Base-by-base conservation (phyloP, 2,797 vertebrate genomes). In the Lepus oiostolus region DNA sequence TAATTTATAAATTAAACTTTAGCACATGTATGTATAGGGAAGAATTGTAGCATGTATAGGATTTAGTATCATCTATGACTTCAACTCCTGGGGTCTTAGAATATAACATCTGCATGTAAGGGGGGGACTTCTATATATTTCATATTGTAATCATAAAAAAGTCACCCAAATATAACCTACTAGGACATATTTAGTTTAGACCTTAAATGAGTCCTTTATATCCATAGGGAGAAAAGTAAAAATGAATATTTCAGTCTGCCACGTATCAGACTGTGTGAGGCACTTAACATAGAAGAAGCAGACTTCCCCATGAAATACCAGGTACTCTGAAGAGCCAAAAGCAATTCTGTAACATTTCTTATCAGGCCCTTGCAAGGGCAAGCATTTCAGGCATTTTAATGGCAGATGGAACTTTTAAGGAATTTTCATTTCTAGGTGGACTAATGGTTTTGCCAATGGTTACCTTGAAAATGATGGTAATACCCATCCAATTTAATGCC, bases 341-440 rank as follows among this genome's bases (percentile, higher is more conserved):
- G 19, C 21, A 96, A 71, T 85, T 93, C 60, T 94, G 74, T 85
- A 87, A 70, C 60, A 85, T 91, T 94, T 91, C 82, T 91, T 94
- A 95, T 92, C 79, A 90, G 67, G 70, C 32, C 21, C 62, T 88
- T 90, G 92, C 42, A 90, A 92, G 62, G 88, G 68, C 21, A 96
- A 96, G 62, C 35, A 91, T 90, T 95, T 93, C 3, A 80, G 67
- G 62, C 75, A 94, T 97, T 95, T 97, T 94, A 90, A 93, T 85
- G 62, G 71, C 52, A 96, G 28, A 85, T 96, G 85, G 32, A 71
- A 92, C 65, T 96, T 95, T 70, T 93, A 97, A 90, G 80, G 72
- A 96, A 94, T 96, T 96, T 86, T 95, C 35, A 94, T 95, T 96
- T 97, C 89, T 96, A 80, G 58, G 47, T 89, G 63, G 32, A 93